A percentile compares a stretch with the other conserved stretches of the same genome.
Conservation (phyloP, 1,140 invertebrate species). For the Drosophila novamexicana region DNA sequence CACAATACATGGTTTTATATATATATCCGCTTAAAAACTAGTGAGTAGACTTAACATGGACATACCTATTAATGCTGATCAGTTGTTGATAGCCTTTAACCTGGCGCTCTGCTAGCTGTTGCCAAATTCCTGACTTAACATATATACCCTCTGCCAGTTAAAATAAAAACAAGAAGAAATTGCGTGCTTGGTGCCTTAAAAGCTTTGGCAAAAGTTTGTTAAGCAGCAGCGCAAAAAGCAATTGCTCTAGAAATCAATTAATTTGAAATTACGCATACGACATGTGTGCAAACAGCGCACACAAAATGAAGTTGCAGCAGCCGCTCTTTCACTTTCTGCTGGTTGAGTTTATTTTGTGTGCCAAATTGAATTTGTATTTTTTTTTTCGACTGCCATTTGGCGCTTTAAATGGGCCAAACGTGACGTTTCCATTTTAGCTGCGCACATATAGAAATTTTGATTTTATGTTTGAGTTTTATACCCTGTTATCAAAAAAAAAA, state of each 20-base stretch:
- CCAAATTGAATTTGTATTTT: constrained; percentile 64
- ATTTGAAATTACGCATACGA: constrained; percentile 80
- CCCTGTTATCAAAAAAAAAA: not conserved
- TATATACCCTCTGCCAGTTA: not conserved
- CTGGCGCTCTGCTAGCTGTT: not conserved
- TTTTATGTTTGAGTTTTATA: not conserved
- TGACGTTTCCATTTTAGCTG: constrained; percentile 38
- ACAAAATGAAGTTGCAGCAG: constrained; percentile 13
- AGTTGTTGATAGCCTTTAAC: too few relatives aligned
- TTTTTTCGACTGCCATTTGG: constrained; percentile 15
- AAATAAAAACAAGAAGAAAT: constrained; percentile 39
- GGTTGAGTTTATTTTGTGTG: constrained; percentile 48
- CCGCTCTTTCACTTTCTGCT: constrained; percentile 59
- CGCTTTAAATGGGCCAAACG: constrained; percentile 60
- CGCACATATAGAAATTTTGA: not conserved
- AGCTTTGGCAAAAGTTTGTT: constrained; percentile 70
- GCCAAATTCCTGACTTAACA: not conserved
- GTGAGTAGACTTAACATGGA: too few relatives aligned
- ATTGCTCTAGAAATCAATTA: constrained; percentile 72
- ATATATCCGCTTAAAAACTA: too few relatives aligned
- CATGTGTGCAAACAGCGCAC: constrained; percentile 68
- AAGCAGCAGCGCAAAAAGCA: constrained; percentile 50
- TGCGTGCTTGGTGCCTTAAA: constrained; percentile 53
- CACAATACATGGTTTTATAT: too few relatives aligned
- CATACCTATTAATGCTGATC: too few relatives aligned